Evolutionary conservation across 2,797 vertebrate genomes (phyloP), one percentile per base, ranked within the genome.

Genomic region (Coranthus polyacanthus): DNA sequence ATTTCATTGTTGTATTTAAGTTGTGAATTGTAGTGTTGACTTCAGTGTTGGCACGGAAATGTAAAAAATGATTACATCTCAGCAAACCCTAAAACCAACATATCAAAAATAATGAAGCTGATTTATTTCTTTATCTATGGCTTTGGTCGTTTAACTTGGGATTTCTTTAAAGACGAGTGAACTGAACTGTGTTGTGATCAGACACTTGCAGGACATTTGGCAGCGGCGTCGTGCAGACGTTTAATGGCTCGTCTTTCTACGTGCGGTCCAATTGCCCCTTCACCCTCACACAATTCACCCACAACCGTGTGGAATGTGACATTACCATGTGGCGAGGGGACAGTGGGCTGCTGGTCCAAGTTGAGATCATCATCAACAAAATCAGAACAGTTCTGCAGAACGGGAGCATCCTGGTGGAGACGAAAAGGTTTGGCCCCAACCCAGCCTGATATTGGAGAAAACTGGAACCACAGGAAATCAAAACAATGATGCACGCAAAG

Each of bases 171-270:
- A 55, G n/a, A n/a, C n/a, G 5, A 16, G 5, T 47, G 1, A 17
- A 13, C 2, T 29, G 4, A n/a, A 6, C 15, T 32, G 46, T 47
- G 6, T 11, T 69, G 38, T 43, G 62, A 53, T 18, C 72, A 95
- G 95, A 92, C 49, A 91, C 85, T 45, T 92, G 92, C 59, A 87
- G 63, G 55, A 95, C 93, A 0, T 95, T 91, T 41, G 93, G 93
- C 61, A 92, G 88, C 1, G 95, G 95, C 0, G 58, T 86, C 0
- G 51, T 92, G 32, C 82, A 85, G 78, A 75, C 89, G 15, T 94
- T 95, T 68, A 87, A 81, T 0, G 82, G 82, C 18, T 54, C 7
- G 0, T 24, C 66, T 37, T 94, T 90, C 78, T 84, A 92, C 11
- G 68, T 95, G 12, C 78, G 81, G 13, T 93, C 95, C 4, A 61